These are phyloP conservation scores for Labeo calbasu DNA, from an alignment of 2,797 vertebrate genomes.

Conservation along the genomic window DNA sequence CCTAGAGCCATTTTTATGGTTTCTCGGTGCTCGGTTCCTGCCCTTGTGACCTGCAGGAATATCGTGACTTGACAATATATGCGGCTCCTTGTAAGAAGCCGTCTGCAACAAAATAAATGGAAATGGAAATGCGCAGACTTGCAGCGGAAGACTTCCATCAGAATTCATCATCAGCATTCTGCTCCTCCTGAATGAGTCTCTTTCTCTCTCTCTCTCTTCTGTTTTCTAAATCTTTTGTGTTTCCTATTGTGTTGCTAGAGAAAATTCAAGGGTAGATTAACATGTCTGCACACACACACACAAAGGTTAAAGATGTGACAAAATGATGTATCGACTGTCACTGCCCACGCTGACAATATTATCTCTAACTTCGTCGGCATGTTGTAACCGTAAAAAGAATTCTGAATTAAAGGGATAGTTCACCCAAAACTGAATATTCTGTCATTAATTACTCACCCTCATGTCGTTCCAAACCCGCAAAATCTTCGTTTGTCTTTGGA, in stretches of 20 bases:
- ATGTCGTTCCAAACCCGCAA: too few species aligned
- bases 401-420: background rate
- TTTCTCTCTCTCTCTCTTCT: background rate
- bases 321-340: conserved; percentile 16
- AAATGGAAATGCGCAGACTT: conserved; percentile 46
- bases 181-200: conserved; percentile 14
- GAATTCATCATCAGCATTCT: conserved; percentile 39
- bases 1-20: conserved; percentile 15
- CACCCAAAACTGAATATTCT: too few species aligned
- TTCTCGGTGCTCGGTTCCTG: conserved; percentile 11
- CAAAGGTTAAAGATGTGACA: conserved; percentile 25
- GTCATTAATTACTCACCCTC: too few species aligned
- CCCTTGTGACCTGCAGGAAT: conserved; percentile 38
- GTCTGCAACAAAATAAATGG: conserved; percentile 41
- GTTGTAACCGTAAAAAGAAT: background rate
- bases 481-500: too few species aligned
- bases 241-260: conserved; percentile 3
- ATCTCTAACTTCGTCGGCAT: background rate
- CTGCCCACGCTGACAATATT: conserved; percentile 3
- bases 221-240: conserved; percentile 23
- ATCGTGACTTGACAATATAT: conserved; percentile 16
- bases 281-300: background rate
- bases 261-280: conserved; percentile 34
- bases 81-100: conserved; percentile 17
- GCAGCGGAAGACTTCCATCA: conserved; percentile 32